phyloP scores from a whole-genome alignment of 2,888 invertebrate genomes.

The Minunthozetes semirufus region DNA sequence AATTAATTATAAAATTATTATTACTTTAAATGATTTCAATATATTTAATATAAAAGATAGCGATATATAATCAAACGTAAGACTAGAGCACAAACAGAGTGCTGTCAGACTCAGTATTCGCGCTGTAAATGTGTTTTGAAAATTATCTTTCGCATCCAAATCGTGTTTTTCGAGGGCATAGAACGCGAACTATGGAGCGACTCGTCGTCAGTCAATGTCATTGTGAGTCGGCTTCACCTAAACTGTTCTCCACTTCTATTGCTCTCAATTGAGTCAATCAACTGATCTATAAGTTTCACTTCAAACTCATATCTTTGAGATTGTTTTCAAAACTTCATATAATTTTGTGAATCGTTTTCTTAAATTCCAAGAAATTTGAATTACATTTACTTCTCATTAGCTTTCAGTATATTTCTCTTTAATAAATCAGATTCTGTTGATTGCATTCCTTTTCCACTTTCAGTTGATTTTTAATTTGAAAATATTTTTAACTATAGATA shows the following conservation, averaged over 20 bases:
- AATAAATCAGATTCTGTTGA: too few species aligned
- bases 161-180: constrained; percentile 27
- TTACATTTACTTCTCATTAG: too few species aligned
- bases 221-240: constrained; percentile 28
- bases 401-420: too few species aligned
- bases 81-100: neutral
- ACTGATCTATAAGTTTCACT: neutral
- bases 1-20: too few species aligned
- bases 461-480: too few species aligned
- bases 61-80: too few species aligned
- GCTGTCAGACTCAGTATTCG: constrained; percentile 5
- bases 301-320: neutral
- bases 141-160: constrained; percentile 19
- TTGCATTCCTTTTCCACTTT: too few species aligned
- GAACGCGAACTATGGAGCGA: constrained; percentile 13
- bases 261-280: constrained; percentile 1
- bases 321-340: neutral
- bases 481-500: too few species aligned
- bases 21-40: too few species aligned
- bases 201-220: constrained; percentile 14
- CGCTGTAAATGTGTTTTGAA: constrained; percentile 12
- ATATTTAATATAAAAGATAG: too few species aligned
- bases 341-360: neutral
- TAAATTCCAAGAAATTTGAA: too few species aligned
- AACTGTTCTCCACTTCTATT: constrained; percentile 12